Conservation (phyloP, 1,140 invertebrate genomes). For the Mercenaria mercenaria region DNA sequence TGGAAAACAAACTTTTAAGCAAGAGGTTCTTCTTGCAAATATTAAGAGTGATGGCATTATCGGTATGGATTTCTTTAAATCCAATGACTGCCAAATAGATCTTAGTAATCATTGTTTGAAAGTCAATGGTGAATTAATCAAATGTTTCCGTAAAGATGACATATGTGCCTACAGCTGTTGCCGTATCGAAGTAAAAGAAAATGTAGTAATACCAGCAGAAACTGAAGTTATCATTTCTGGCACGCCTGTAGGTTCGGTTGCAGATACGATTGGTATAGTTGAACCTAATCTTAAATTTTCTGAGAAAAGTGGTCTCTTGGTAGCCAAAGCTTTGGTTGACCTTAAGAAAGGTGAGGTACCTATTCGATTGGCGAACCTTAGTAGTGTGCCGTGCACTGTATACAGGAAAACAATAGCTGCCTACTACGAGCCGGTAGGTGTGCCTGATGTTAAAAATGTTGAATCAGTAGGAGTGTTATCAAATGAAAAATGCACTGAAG, state of each 20-base stretch:
- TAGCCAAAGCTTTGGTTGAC: neutral
- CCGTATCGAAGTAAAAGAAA: neutral
- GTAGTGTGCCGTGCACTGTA: neutral
- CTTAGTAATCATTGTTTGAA: neutral
- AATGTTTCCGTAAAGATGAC: neutral
- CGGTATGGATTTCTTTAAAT: constrained; percentile 22
- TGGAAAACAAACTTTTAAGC: neutral
- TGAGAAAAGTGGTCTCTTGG: neutral
- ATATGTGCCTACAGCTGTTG: neutral
- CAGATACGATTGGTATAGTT: neutral
- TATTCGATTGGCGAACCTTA: neutral
- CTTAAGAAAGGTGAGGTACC: neutral
- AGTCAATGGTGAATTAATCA: neutral
- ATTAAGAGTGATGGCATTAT: constrained; percentile 34
- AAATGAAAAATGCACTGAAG: neutral
- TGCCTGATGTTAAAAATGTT: neutral
- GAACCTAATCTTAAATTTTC: neutral
- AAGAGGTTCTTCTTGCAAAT: constrained; percentile 12
- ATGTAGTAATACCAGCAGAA: constrained; percentile 27
- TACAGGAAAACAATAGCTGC: neutral
- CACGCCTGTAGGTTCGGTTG: neutral
- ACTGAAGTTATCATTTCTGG: constrained; percentile 26
- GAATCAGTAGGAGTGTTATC: neutral
- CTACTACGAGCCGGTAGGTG: neutral
- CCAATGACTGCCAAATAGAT: neutral